These are phyloP conservation scores for Drosophila parvula DNA, from an alignment of 1,140 invertebrate species.

Conservation along the genomic window DNA sequence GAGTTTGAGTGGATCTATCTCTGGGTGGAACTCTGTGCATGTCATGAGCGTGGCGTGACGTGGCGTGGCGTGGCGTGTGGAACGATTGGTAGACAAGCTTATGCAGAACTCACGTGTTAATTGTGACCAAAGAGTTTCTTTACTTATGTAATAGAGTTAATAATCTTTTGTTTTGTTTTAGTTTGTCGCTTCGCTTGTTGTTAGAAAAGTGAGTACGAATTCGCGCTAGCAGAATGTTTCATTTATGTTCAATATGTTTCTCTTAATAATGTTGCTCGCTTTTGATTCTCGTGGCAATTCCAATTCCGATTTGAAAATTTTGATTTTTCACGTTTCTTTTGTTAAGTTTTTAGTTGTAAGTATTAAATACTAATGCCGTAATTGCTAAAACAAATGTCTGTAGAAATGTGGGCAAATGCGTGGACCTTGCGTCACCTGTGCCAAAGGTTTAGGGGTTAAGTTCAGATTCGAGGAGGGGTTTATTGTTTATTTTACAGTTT, in stretches of 20 bases:
- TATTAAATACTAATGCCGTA: slow-evolving; percentile 70
- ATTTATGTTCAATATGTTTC: slow-evolving; percentile 49
- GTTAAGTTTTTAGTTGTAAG: slow-evolving; percentile 64
- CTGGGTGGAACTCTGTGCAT: slow-evolving; percentile 61
- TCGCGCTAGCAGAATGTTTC: slow-evolving; percentile 56
- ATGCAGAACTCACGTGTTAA: slow-evolving; percentile 78
- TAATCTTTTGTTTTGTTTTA: slow-evolving; percentile 43
- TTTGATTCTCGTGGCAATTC: slow-evolving; percentile 74
- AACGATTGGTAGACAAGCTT: slow-evolving; percentile 75
- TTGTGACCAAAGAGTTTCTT: slow-evolving; percentile 70
- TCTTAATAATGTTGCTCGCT: slow-evolving; percentile 57
- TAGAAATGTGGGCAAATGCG: slow-evolving; percentile 74
- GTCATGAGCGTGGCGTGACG: slow-evolving; percentile 63
- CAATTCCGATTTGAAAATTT: slow-evolving; percentile 65
- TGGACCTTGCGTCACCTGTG: slow-evolving; percentile 77
- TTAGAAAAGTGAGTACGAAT: slow-evolving; percentile 68
- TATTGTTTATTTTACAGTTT: slow-evolving; percentile 49
- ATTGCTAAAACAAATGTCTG: slow-evolving; percentile 81
- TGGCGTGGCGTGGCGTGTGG: slow-evolving; percentile 58
- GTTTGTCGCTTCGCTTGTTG: slow-evolving; percentile 36
- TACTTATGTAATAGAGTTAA: slow-evolving; percentile 60
- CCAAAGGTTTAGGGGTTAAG: slow-evolving; percentile 25
- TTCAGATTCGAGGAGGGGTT: slow-evolving; percentile 42
- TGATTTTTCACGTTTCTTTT: slow-evolving; percentile 45
- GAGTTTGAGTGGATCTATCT: slow-evolving; percentile 17